Percentiles rank a stretch among this genome's conserved stretches.
Evolutionary conservation across 1,140 invertebrate genomes (phyloP).

Genomic region (Planococcus citri): DNA sequence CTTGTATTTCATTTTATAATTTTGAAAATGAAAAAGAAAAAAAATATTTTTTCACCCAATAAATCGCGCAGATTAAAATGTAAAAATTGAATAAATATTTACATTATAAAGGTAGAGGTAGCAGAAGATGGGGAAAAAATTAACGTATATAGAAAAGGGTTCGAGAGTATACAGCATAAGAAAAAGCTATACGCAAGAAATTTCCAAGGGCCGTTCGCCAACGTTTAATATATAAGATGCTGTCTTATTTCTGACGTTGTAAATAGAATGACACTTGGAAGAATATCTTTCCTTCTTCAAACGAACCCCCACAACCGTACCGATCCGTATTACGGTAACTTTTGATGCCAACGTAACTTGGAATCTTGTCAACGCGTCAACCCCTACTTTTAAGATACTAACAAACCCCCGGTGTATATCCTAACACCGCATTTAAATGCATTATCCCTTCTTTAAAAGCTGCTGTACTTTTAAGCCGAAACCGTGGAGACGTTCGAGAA

Average conservation of each 20-base stretch:
- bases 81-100: background rate
- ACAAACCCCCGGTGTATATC: conserved; percentile 17
- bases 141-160: background rate
- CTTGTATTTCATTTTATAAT: too few relatives aligned
- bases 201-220: conserved; percentile 1
- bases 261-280: conserved; percentile 18
- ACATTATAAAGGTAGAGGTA: background rate
- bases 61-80: background rate
- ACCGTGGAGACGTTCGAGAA: too few relatives aligned
- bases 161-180: background rate
- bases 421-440: conserved; percentile 20
- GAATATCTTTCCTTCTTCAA: conserved; percentile 15
- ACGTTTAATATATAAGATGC: conserved; percentile 19
- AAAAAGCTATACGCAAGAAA: background rate
- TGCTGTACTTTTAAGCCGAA: conserved; percentile 10
- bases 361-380: conserved; percentile 18
- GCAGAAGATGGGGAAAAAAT: background rate
- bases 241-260: conserved; percentile 19
- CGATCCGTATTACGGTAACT: conserved; percentile 8
- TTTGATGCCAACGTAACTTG: conserved; percentile 20
- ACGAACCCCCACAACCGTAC: background rate
- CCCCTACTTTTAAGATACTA: conserved; percentile 17
- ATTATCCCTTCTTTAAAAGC: conserved; percentile 19
- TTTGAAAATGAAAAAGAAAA: too few relatives aligned
- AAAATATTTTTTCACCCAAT: background rate